These are phyloP conservation scores for Peucedramus taeniatus DNA, from an alignment of 2,113 vertebrate species.

Conservation along the genomic window DNA sequence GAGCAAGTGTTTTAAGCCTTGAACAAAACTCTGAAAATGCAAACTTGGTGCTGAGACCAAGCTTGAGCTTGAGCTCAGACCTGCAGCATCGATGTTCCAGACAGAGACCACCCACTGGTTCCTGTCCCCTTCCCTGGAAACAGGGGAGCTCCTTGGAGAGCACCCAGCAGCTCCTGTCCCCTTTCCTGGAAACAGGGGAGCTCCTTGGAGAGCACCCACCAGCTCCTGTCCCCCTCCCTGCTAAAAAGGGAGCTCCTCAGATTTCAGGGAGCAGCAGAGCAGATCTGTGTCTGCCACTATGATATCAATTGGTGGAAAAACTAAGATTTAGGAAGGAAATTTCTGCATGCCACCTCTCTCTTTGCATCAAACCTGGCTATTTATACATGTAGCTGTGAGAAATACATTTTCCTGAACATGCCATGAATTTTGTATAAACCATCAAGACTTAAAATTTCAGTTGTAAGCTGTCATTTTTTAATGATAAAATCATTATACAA, in stretches of 20 bases:
- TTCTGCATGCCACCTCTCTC: neutral
- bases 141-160: neutral
- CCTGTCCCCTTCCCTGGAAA: neutral
- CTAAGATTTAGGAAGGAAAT: neutral
- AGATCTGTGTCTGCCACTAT: neutral
- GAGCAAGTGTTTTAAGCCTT: slow-evolving; percentile 71
- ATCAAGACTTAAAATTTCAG: neutral
- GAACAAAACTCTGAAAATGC: slow-evolving; percentile 36
- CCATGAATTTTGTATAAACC: neutral
- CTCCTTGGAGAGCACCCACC: neutral
- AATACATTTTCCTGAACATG: neutral
- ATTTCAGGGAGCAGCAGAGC: neutral
- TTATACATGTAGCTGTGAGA: neutral
- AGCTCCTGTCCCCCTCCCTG: neutral
- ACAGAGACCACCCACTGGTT: neutral
- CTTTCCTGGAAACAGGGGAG: neutral
- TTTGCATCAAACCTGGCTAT: neutral
- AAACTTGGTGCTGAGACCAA: neutral
- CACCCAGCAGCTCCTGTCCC: neutral
- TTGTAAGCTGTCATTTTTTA: neutral
- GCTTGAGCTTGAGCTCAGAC: neutral
- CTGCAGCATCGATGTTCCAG: fast-evolving
- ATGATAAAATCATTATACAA: neutral
- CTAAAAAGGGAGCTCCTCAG: neutral
- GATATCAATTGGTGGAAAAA: fast-evolving